Conservation (phyloP, 2,113 vertebrate genomes). For the Lagopus muta region DNA sequence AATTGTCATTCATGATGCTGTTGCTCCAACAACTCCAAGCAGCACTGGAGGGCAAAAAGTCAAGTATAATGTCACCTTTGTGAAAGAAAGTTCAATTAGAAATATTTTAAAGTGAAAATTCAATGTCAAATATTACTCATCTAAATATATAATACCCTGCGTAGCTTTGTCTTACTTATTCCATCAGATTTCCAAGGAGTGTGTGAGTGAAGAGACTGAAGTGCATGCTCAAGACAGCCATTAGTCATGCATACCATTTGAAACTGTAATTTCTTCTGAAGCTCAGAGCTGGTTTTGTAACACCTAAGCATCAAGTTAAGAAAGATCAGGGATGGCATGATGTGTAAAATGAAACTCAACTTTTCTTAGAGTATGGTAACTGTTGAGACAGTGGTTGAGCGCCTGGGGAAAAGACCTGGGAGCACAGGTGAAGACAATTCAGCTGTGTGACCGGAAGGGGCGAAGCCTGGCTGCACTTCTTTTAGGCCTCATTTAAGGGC, state of each 20-base stretch:
- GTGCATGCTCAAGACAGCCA: neutral
- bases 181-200: neutral
- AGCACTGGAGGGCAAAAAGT: neutral
- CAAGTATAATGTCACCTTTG: neutral
- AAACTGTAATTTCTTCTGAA: neutral
- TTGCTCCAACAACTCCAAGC: neutral
- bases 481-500: too few species aligned
- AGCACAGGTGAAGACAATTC: too few species aligned
- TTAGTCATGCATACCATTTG: neutral
- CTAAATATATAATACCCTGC: neutral
- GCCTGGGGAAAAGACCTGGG: too few species aligned
- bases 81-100: neutral
- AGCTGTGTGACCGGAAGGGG: too few species aligned
- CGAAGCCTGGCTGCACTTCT: too few species aligned
- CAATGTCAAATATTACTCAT: neutral
- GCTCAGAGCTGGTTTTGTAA: neutral
- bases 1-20: neutral
- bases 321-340: neutral
- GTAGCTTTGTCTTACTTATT: neutral
- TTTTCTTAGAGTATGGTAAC: neutral
- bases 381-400: too few species aligned
- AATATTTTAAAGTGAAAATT: neutral
- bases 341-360: neutral
- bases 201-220: neutral
- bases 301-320: neutral